Percentiles rank a stretch among this genome's conserved stretches.
These are phyloP conservation scores for Epinephelus coioides DNA, from an alignment of 2,797 vertebrate genomes.

Conservation along the genomic window DNA sequence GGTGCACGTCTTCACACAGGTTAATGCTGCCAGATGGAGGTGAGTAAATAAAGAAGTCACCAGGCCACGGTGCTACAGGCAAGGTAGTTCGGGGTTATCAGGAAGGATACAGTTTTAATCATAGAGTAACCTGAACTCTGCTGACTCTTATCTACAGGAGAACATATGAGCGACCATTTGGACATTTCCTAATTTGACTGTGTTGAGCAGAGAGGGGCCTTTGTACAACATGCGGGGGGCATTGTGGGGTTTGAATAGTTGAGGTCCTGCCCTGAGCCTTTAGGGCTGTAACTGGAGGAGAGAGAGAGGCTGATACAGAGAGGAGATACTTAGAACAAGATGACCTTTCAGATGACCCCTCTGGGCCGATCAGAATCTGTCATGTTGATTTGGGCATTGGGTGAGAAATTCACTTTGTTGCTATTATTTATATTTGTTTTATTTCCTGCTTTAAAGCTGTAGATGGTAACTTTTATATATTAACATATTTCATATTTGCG, in stretches of 20 bases:
- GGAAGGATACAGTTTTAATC: constrained; percentile 80
- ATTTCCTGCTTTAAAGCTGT: background rate
- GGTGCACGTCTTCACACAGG: constrained; percentile 48
- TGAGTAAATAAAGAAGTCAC: constrained; percentile 63
- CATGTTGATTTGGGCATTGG: constrained; percentile 34
- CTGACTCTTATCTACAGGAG: constrained; percentile 73
- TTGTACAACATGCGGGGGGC: constrained; percentile 77
- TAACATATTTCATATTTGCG: no score
- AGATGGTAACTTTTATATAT: no score
- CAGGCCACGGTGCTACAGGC: constrained; percentile 47
- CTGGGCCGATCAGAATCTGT: constrained; percentile 61
- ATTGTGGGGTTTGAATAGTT: constrained; percentile 51
- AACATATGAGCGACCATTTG: constrained; percentile 84
- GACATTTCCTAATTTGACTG: constrained; percentile 80
- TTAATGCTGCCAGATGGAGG: constrained; percentile 52
- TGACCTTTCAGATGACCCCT: constrained; percentile 68
- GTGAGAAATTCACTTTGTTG: constrained; percentile 32
- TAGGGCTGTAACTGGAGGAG: constrained; percentile 81
- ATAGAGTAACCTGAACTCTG: constrained; percentile 79
- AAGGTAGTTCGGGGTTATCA: constrained; percentile 67
- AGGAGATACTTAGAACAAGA: constrained; percentile 68
- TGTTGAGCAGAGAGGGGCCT: constrained; percentile 75
- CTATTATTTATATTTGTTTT: background rate
- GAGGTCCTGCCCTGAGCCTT: constrained; percentile 68
- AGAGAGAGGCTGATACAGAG: constrained; percentile 58